A percentile compares a stretch with the other conserved stretches of the same genome.
Conservation (phyloP, 2,797 vertebrate species). For the Phrynocephalus forsythii region DNA sequence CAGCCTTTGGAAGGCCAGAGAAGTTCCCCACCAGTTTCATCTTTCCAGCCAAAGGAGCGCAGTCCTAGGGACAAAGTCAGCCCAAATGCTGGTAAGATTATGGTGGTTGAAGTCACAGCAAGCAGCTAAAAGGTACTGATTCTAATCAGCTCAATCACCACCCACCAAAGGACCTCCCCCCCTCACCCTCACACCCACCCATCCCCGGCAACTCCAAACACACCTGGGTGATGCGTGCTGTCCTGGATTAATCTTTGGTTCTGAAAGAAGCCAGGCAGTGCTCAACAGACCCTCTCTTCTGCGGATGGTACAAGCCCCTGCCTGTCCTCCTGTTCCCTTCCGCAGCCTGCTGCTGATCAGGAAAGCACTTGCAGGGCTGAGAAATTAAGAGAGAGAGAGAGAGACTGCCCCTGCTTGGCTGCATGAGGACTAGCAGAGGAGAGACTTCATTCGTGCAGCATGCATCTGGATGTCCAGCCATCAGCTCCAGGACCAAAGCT, state of each 20-base stretch:
- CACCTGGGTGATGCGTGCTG: not conserved
- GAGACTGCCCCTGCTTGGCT: slow-evolving; percentile 1
- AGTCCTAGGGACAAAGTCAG: too few relatives aligned
- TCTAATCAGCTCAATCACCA: too few relatives aligned
- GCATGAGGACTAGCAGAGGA: not conserved
- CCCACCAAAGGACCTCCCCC: not conserved
- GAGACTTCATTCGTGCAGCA: not conserved
- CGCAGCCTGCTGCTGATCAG: slow-evolving; percentile 2
- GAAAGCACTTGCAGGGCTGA: not conserved
- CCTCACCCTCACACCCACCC: too few relatives aligned
- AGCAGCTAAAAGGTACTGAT: too few relatives aligned
- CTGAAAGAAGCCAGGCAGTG: not conserved
- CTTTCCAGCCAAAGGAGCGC: too few relatives aligned
- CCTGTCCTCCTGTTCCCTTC: not conserved
- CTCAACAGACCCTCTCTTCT: not conserved
- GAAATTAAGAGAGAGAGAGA: too few relatives aligned
- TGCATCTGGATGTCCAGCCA: not conserved
- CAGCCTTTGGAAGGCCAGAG: not conserved
- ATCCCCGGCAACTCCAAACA: not conserved
- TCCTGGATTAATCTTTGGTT: not conserved
- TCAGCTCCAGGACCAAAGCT: not conserved
- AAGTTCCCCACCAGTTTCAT: too few relatives aligned
- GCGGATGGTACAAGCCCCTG: not conserved
- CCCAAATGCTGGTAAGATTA: too few relatives aligned
- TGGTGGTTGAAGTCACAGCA: too few relatives aligned